Conservation (phyloP, 2,113 vertebrate genomes). For the Prionailurus bengalensis region DNA sequence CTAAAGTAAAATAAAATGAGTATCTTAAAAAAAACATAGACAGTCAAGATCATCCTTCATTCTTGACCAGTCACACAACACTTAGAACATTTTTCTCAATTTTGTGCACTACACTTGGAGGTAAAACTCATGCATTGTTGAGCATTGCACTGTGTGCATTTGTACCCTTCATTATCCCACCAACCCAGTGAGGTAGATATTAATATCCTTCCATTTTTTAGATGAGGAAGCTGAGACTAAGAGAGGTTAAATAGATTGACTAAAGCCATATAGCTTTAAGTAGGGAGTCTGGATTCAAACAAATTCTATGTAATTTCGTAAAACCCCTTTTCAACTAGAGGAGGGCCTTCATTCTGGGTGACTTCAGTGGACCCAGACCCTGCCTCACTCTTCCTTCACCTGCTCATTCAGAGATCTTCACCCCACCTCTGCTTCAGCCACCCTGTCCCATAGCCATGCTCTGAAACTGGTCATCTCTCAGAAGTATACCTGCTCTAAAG, state of each 20-base stretch:
- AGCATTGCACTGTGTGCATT: neutral
- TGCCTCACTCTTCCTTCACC: neutral
- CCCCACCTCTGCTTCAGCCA: neutral
- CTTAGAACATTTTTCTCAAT: constrained; percentile 16
- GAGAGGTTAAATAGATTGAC: neutral
- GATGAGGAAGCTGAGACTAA: constrained; percentile 1
- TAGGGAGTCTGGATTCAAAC: neutral
- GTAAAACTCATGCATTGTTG: neutral
- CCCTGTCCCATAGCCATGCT: neutral
- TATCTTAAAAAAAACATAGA: constrained; percentile 15
- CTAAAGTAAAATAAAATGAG: too few relatives aligned
- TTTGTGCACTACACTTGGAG: neutral
- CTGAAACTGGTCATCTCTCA: neutral
- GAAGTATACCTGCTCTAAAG: neutral
- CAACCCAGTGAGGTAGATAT: neutral
- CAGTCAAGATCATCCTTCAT: neutral
- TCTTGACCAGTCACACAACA: neutral
- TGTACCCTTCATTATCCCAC: neutral
- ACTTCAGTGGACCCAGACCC: neutral
- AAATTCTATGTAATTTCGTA: neutral
- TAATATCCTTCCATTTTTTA: neutral
- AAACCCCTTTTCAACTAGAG: neutral
- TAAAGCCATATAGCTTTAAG: neutral
- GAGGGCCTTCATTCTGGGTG: neutral
- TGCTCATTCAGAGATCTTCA: neutral